phyloP scores from a whole-genome alignment of 2,113 vertebrate genomes.

The Cathartes aura region DNA sequence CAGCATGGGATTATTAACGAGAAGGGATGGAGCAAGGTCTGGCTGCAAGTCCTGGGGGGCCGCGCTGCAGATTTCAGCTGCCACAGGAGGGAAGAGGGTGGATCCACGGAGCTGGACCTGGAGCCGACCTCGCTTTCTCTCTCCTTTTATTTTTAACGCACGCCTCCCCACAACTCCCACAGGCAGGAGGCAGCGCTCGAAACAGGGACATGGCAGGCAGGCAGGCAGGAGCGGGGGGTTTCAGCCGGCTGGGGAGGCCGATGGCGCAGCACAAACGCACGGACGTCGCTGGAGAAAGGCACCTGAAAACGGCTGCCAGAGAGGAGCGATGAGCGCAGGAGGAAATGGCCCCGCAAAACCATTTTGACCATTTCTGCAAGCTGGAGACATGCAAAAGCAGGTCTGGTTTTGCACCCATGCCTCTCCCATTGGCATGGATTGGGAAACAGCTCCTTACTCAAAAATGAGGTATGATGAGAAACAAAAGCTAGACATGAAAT shows the following conservation, averaged over 20 bases:
- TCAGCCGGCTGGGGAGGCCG: not conserved
- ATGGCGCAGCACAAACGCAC: fast-evolving
- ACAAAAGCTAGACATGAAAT: not conserved
- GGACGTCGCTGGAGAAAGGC: not conserved
- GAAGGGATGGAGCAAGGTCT: not conserved
- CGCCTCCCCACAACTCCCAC: not conserved
- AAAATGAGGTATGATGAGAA: not conserved
- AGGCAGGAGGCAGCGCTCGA: not conserved
- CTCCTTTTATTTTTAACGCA: not conserved
- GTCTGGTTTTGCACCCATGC: not conserved
- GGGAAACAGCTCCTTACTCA: not conserved
- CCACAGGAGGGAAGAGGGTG: not conserved
- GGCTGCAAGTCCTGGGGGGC: not conserved
- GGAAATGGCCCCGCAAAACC: not conserved
- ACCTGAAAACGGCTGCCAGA: not conserved
- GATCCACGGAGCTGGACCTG: not conserved
- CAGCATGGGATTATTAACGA: not conserved
- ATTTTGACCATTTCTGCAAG: not conserved
- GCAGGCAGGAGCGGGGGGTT: not conserved
- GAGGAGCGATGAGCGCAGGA: fast-evolving
- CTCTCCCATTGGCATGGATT: fast-evolving
- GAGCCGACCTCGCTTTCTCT: not conserved
- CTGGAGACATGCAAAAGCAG: not conserved
- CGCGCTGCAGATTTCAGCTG: not conserved
- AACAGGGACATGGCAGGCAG: not conserved